A percentile compares a stretch with the other conserved stretches of the same genome.
Conservation (phyloP, 2,113 vertebrate genomes). For the Cercocebus atys region DNA sequence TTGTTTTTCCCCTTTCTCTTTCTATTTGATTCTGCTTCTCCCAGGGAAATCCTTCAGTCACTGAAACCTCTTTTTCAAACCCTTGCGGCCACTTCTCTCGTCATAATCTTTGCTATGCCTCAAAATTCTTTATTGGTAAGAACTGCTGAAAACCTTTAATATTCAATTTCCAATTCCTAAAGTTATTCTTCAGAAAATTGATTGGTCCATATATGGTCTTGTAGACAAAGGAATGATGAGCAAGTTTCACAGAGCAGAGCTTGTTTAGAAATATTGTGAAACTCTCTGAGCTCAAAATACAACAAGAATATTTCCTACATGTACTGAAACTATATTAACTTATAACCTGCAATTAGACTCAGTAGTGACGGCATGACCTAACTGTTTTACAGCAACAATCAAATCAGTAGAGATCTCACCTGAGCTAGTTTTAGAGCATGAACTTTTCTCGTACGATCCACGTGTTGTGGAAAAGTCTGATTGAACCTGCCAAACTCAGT, state of each 20-base stretch:
- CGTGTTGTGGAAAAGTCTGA: background rate
- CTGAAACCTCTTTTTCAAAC: background rate
- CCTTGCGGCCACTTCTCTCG: background rate
- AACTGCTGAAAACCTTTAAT: background rate
- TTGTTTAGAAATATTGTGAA: background rate
- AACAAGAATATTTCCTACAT: background rate
- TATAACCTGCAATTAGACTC: background rate
- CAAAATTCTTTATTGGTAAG: background rate
- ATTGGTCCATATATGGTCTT: background rate
- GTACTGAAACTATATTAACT: background rate
- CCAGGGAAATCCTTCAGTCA: background rate
- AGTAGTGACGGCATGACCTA: background rate
- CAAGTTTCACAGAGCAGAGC: background rate
- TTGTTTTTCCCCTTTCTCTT: background rate
- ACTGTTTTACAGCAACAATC: background rate
- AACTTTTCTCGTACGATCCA: background rate
- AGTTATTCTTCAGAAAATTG: background rate
- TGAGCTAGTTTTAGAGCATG: background rate
- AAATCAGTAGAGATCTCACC: background rate
- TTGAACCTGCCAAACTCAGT: background rate
- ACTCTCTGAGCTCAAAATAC: background rate
- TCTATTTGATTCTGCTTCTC: background rate
- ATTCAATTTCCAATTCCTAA: background rate
- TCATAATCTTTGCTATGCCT: background rate
- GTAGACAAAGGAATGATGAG: background rate